Conservation (phyloP, 2,888 invertebrate species). For the Leptopilina myrica region DNA sequence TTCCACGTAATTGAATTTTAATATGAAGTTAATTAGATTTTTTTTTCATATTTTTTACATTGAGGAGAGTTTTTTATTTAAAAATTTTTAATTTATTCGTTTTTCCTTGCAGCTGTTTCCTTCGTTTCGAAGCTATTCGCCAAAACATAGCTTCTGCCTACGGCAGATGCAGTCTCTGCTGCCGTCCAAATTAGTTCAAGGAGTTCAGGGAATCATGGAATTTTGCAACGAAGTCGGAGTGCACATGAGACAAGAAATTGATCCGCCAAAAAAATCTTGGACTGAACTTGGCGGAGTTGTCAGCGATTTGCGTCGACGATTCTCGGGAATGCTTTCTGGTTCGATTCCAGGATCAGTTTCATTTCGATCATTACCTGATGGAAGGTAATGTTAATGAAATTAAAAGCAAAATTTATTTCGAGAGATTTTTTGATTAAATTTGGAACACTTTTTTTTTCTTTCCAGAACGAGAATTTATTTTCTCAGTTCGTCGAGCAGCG, state of each 20-base stretch:
- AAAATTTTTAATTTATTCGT: not conserved
- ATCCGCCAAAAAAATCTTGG: slow-evolving; percentile 80
- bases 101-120: slow-evolving; percentile 20
- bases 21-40: not conserved
- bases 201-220: slow-evolving; percentile 46
- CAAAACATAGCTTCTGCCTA: slow-evolving; percentile 21
- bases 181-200: slow-evolving; percentile 25
- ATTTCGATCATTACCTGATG: slow-evolving; percentile 87
- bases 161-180: slow-evolving; percentile 11
- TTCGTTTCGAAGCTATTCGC: slow-evolving; percentile 24
- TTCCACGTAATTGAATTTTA: not conserved
- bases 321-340: slow-evolving; percentile 88
- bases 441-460: slow-evolving; percentile 40
- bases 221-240: slow-evolving; percentile 41
- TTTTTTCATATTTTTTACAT: too few relatives aligned
- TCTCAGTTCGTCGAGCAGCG: slow-evolving; percentile 90
- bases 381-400: slow-evolving; percentile 71
- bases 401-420: too few relatives aligned
- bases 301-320: slow-evolving; percentile 87
- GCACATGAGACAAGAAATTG: slow-evolving; percentile 34
- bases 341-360: slow-evolving; percentile 88
- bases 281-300: slow-evolving; percentile 88
- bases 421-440: not conserved
- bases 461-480: slow-evolving; percentile 90
- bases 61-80: too few relatives aligned